Conservation (phyloP, 2,113 vertebrate genomes). For the Cariama cristata region DNA sequence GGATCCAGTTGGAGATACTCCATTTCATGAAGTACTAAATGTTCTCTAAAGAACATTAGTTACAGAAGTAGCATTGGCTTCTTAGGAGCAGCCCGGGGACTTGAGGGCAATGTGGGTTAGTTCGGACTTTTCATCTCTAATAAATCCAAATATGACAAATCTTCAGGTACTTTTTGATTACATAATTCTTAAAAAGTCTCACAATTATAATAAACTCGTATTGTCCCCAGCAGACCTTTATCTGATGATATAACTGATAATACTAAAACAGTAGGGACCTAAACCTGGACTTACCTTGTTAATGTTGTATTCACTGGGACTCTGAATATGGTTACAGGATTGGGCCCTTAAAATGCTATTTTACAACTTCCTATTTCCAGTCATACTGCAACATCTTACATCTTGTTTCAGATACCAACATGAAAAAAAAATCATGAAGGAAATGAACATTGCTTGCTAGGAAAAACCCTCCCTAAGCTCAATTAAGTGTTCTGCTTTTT, state of each 20-base stretch:
- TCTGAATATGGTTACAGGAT: not conserved
- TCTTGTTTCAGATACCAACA: slow-evolving; percentile 31
- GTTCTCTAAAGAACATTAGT: not conserved
- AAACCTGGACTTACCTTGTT: not conserved
- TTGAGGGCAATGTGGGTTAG: not conserved
- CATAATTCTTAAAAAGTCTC: not conserved
- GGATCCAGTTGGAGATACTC: not conserved
- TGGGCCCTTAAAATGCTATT: not conserved
- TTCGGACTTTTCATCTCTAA: not conserved
- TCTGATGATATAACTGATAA: not conserved
- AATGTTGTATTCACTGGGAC: not conserved
- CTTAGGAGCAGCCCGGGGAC: not conserved
- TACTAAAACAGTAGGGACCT: not conserved
- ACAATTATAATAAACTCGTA: not conserved
- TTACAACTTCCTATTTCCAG: not conserved
- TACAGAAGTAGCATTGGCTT: not conserved
- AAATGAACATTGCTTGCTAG: slow-evolving; percentile 21
- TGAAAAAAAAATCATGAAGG: not conserved
- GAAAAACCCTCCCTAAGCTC: not conserved
- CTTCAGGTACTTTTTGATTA: not conserved
- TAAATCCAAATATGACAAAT: not conserved
- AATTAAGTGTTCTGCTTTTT: not conserved
- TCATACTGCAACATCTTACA: not conserved
- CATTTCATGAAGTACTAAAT: not conserved
- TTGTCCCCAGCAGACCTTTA: not conserved